These are phyloP conservation scores for Onychorhynchus coronatus DNA, from an alignment of 2,113 vertebrate genomes.

Conservation along the genomic window DNA sequence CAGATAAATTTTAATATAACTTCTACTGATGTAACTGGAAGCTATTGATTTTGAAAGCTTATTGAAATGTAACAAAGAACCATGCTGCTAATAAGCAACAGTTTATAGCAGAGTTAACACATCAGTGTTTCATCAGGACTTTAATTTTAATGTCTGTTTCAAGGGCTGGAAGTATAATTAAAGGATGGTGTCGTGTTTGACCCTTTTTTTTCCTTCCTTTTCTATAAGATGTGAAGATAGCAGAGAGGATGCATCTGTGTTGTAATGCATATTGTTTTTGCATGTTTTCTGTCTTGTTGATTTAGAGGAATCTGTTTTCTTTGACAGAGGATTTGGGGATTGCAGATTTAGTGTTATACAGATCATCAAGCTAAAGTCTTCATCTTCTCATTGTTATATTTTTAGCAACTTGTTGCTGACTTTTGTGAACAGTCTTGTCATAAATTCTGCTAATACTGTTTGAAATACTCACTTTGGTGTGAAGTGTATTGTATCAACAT, in stretches of 20 bases:
- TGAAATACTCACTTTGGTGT: background rate
- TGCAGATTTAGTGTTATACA: background rate
- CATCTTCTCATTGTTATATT: background rate
- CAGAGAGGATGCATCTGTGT: background rate
- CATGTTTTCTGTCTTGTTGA: background rate
- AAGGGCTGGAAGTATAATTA: background rate
- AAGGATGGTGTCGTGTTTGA: background rate
- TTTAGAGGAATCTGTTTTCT: background rate
- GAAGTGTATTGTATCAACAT: background rate
- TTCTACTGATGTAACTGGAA: background rate
- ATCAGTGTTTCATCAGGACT: background rate
- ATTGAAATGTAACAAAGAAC: background rate
- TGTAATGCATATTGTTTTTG: background rate
- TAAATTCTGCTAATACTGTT: background rate
- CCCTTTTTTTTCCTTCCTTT: background rate
- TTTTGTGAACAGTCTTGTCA: background rate
- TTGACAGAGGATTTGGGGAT: background rate
- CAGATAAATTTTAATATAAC: background rate
- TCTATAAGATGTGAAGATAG: background rate
- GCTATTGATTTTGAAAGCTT: constrained; percentile 8
- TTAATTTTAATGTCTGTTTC: background rate
- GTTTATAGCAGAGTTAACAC: constrained; percentile 16
- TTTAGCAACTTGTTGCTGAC: background rate
- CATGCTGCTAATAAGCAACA: background rate
- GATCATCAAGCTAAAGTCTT: background rate